A percentile compares a stretch with the other conserved stretches of the same genome.
Conservation (phyloP, 2,113 vertebrate genomes). For the Oncorhynchus gorbuscha region DNA sequence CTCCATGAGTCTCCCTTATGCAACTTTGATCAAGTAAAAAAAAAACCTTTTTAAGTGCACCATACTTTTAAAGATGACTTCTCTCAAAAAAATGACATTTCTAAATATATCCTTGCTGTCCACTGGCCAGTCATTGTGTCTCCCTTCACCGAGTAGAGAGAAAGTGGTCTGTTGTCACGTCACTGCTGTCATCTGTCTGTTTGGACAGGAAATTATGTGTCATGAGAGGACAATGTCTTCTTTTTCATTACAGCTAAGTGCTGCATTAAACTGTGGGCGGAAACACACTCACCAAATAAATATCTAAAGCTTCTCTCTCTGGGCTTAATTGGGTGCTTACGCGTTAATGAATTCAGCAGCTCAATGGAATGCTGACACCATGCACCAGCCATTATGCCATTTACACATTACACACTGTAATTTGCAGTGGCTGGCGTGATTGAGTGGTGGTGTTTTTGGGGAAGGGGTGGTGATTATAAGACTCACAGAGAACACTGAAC, state of each 20-base stretch:
- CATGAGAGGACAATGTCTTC: conserved; percentile 55
- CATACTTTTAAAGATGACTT: no score
- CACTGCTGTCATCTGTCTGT: not conserved
- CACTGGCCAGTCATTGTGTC: no score
- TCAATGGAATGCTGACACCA: conserved; percentile 55
- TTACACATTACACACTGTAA: conserved; percentile 55
- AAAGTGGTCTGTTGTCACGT: not conserved
- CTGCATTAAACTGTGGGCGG: conserved; percentile 35
- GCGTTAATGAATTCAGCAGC: conserved; percentile 61
- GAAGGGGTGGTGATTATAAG: not conserved
- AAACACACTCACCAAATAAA: conserved; percentile 39
- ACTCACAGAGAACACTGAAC: not conserved
- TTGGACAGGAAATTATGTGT: conserved; percentile 41
- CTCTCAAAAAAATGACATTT: no score
- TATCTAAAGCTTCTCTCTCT: conserved; percentile 35
- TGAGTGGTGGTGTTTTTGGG: not conserved
- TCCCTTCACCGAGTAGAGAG: not conserved
- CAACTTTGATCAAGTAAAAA: no score
- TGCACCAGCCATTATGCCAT: conserved; percentile 48
- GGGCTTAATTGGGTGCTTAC: conserved; percentile 64
- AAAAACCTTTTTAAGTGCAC: no score
- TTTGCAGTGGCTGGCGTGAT: conserved; percentile 24
- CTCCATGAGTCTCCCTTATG: no score
- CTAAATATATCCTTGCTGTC: no score
- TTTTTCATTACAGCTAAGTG: conserved; percentile 55